phyloP scores from a whole-genome alignment of 2,113 vertebrate genomes.

The Haemorhous mexicanus region DNA sequence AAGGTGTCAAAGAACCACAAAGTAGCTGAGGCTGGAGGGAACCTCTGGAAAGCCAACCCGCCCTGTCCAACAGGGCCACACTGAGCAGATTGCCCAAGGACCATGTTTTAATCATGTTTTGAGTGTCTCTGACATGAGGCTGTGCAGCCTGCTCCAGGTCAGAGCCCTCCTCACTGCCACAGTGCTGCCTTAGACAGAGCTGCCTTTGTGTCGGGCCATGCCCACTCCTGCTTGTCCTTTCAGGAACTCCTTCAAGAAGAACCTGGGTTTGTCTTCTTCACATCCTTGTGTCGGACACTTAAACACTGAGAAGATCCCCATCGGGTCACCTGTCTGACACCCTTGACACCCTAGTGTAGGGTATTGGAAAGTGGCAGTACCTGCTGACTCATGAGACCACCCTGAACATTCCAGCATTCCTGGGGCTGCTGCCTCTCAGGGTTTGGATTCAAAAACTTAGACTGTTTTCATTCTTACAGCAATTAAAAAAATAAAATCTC shows the following conservation, averaged over 20 bases:
- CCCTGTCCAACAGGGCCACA: rapidly evolving
- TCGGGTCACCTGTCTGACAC: background rate
- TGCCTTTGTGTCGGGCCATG: background rate
- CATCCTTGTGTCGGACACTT: background rate
- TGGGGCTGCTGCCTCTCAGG: background rate
- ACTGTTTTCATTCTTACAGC: background rate
- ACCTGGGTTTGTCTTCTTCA: background rate
- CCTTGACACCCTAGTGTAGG: background rate
- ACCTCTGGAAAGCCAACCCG: background rate
- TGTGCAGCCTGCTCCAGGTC: background rate
- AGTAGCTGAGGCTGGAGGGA: background rate
- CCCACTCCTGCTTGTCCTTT: background rate
- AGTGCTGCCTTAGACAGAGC: background rate
- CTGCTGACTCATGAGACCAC: background rate
- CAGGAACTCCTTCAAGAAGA: background rate
- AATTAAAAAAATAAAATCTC: background rate
- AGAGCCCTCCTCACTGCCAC: background rate
- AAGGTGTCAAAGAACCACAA: background rate
- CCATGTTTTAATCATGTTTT: rapidly evolving
- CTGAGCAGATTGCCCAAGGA: rapidly evolving
- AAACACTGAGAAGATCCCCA: background rate
- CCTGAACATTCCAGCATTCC: background rate
- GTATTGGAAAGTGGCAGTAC: background rate
- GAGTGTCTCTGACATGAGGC: rapidly evolving
- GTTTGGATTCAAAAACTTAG: background rate